phyloP scores from a whole-genome alignment of 2,888 invertebrate species.

The Acleris literana region DNA sequence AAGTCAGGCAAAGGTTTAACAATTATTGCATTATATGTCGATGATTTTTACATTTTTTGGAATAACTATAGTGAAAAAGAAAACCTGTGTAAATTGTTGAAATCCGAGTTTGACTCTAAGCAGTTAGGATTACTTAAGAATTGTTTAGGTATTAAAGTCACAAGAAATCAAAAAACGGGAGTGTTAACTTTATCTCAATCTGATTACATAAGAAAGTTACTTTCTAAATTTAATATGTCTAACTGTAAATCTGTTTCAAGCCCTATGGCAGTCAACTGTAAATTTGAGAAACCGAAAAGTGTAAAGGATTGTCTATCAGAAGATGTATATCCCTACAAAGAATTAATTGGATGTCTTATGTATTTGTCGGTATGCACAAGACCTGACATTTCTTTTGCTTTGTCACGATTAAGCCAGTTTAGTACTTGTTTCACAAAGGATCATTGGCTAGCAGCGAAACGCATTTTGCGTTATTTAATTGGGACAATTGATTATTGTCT shows the following conservation, averaged over 20 bases:
- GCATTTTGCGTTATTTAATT: neutral
- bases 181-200: neutral
- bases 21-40: conserved; percentile 2
- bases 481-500: neutral
- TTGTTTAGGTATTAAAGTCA: neutral
- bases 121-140: neutral
- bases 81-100: neutral
- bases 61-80: neutral
- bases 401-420: conserved; percentile 39
- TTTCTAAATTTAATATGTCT: neutral
- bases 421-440: conserved; percentile 26
- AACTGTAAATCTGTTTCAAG: conserved; percentile 37
- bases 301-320: conserved; percentile 3
- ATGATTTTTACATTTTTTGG: neutral
- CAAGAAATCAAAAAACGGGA: neutral
- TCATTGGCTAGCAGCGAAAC: conserved; percentile 2
- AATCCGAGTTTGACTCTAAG: neutral
- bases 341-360: conserved; percentile 31
- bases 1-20: neutral
- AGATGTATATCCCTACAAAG: conserved; percentile 3
- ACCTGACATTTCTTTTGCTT: conserved; percentile 38
- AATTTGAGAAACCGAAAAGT: conserved; percentile 12
- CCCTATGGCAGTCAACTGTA: conserved; percentile 33
- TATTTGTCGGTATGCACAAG: conserved; percentile 39
- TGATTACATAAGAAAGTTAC: neutral